A percentile compares a stretch with the other conserved stretches of the same genome.
Conservation (phyloP, 1,140 invertebrate genomes). For the Megalonaias nervosa region DNA sequence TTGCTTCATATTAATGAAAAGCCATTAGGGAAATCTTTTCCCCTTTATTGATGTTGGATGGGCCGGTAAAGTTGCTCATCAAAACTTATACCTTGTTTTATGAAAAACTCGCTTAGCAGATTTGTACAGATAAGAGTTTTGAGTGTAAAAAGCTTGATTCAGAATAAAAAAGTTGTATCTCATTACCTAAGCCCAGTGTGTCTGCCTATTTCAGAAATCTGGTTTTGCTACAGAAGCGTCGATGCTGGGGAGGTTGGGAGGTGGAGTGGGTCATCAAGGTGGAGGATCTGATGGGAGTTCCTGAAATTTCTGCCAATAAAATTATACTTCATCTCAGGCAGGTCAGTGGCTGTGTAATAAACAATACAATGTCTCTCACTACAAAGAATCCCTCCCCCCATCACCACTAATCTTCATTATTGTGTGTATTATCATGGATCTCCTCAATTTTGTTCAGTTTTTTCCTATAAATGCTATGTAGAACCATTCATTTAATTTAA, state of each 20-base stretch:
- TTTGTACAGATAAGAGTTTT: neutral
- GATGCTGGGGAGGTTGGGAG: constrained; percentile 82
- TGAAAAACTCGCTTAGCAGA: neutral
- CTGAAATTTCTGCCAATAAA: constrained; percentile 64
- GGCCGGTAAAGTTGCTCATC: neutral
- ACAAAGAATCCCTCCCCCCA: neutral
- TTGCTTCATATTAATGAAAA: no score
- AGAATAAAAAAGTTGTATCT: neutral
- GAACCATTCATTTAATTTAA: neutral
- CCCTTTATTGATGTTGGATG: neutral
- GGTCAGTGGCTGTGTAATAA: constrained; percentile 2
- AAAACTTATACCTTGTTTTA: no score
- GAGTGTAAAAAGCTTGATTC: no score
- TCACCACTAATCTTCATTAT: neutral
- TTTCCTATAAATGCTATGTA: neutral
- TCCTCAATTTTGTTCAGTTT: neutral
- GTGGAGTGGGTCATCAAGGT: constrained; percentile 83
- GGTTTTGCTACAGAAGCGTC: constrained; percentile 81
- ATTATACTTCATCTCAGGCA: constrained; percentile 28
- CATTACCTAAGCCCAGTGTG: neutral
- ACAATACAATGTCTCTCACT: neutral
- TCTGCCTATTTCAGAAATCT: constrained; percentile 77
- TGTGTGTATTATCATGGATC: neutral
- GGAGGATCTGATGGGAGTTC: constrained; percentile 81
- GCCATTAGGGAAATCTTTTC: no score